These are phyloP conservation scores for Anaspis maculata DNA, from an alignment of 2,888 invertebrate species.

Conservation along the genomic window DNA sequence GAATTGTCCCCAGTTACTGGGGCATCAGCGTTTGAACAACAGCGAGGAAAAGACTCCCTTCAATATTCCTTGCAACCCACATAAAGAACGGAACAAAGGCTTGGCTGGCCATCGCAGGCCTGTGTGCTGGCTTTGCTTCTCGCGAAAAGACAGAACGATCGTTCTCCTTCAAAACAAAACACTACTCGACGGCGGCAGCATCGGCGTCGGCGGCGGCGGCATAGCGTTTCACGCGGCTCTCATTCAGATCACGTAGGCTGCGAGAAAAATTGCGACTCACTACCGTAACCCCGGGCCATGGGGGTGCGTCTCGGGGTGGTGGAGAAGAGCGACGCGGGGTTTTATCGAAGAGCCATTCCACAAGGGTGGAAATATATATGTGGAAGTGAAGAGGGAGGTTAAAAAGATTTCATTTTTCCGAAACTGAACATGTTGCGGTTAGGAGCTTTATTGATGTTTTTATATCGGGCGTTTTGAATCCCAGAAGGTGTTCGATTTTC, in stretches of 20 bases:
- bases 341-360: constrained; percentile 39
- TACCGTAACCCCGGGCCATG: constrained; percentile 34
- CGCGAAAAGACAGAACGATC: constrained; percentile 7
- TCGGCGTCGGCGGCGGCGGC: constrained; percentile 15
- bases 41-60: too few relatives aligned
- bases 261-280: constrained; percentile 45
- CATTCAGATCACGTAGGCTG: constrained; percentile 43
- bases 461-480: constrained; percentile 34
- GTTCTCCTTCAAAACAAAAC: constrained; percentile 37
- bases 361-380: constrained; percentile 37
- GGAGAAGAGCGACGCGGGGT: constrained; percentile 20
- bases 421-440: constrained; percentile 41
- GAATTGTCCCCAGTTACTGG: too few relatives aligned
- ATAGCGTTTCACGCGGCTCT: constrained; percentile 16
- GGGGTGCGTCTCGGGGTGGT: constrained; percentile 17
- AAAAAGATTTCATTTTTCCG: constrained; percentile 43
- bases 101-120: too few relatives aligned
- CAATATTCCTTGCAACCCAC: too few relatives aligned
- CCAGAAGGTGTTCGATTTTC: constrained; percentile 20
- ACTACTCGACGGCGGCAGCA: constrained; percentile 22
- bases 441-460: constrained; percentile 38
- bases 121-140: too few relatives aligned
- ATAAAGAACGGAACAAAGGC: too few relatives aligned
- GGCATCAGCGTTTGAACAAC: too few relatives aligned
- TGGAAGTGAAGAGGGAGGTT: constrained; percentile 31